phyloP scores from a whole-genome alignment of 2,888 invertebrate species.

The Raillietiella orientalis region DNA sequence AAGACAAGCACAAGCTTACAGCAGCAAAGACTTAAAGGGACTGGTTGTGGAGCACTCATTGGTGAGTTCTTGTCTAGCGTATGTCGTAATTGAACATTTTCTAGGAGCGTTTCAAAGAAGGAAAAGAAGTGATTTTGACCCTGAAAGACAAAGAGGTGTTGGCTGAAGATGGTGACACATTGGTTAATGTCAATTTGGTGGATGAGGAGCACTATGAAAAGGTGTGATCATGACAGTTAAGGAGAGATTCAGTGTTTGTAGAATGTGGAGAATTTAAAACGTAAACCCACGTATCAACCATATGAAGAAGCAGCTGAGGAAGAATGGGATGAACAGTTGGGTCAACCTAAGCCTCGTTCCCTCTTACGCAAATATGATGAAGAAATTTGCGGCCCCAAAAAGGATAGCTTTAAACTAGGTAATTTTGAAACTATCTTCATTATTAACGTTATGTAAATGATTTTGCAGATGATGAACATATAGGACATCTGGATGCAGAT shows the following conservation, averaged over 20 bases:
- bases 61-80: background rate
- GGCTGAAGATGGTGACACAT: constrained; percentile 52
- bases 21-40: constrained; percentile 35
- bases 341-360: constrained; percentile 20
- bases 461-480: too few species aligned
- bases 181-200: constrained; percentile 65
- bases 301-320: constrained; percentile 56
- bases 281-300: constrained; percentile 29
- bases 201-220: constrained; percentile 53
- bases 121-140: constrained; percentile 55
- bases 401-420: constrained; percentile 38
- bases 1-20: constrained; percentile 26
- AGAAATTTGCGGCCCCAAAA: constrained; percentile 41
- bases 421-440: constrained; percentile 12
- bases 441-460: constrained; percentile 7
- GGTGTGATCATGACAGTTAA: constrained; percentile 18
- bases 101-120: constrained; percentile 28
- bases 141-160: constrained; percentile 70
- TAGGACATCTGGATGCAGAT: background rate
- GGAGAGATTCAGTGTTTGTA: too few species aligned
- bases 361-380: constrained; percentile 80
- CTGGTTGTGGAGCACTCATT: constrained; percentile 67
- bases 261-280: constrained; percentile 50
- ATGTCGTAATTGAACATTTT: constrained; percentile 5
- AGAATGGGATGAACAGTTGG: constrained; percentile 21